phyloP scores from a whole-genome alignment of 2,797 vertebrate species.

The Lycodopsis pacificus region DNA sequence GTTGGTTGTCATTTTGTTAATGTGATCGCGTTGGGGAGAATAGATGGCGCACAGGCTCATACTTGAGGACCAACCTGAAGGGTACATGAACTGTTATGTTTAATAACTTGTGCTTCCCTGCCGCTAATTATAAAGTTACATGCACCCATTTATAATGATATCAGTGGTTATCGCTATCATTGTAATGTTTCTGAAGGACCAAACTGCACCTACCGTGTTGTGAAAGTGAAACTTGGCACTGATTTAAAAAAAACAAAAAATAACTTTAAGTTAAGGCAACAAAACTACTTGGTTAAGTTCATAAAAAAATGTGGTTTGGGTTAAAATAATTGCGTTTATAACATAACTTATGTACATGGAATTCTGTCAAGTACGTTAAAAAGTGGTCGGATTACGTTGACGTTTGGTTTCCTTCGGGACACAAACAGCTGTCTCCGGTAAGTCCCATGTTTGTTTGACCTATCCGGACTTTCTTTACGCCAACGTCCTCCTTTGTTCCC shows the following conservation, averaged over 20 bases:
- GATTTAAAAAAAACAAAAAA: not conserved
- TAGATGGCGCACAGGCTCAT: not conserved
- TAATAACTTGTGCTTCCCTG: too few species aligned
- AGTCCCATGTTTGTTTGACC: not conserved
- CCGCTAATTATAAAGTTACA: not conserved
- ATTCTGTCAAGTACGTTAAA: too few species aligned
- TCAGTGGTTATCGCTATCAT: not conserved
- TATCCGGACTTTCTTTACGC: not conserved
- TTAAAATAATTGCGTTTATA: not conserved
- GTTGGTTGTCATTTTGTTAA: conserved; percentile 1
- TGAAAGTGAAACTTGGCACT: not conserved
- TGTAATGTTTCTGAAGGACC: not conserved
- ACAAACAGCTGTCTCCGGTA: not conserved
- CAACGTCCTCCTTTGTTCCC: too few species aligned
- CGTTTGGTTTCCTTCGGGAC: not conserved
- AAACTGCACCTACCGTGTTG: not conserved
- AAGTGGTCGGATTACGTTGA: not conserved
- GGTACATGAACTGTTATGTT: not conserved
- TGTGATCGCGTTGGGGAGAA: not conserved
- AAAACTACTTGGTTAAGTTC: not conserved
- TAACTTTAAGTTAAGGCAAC: too few species aligned
- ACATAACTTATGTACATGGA: too few species aligned
- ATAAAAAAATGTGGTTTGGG: not conserved
- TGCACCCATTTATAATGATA: not conserved
- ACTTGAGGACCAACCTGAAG: not conserved